These are phyloP conservation scores for Mongoloraphidia duomilia DNA, from an alignment of 2,888 invertebrate genomes.

Conservation along the genomic window DNA sequence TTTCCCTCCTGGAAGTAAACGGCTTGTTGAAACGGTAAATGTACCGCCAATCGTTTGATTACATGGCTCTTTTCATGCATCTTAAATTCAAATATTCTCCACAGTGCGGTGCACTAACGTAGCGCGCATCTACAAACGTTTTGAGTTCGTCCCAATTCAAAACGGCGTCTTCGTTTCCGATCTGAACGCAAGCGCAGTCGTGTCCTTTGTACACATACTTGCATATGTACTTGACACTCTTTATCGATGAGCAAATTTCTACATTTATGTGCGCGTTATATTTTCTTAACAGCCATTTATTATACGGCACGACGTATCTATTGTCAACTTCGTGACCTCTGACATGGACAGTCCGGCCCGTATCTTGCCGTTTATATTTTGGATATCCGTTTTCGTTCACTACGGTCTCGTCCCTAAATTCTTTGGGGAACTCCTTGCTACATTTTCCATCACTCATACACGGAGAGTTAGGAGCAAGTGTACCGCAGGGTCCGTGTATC, in stretches of 20 bases:
- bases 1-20: slow-evolving; percentile 9
- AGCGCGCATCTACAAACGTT: slow-evolving; percentile 13
- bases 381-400: slow-evolving; percentile 18
- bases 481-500: slow-evolving; percentile 12
- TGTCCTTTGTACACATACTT: too few species aligned
- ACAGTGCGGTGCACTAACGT: slow-evolving; percentile 21
- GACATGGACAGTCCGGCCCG: neutral
- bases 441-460: slow-evolving; percentile 14
- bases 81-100: slow-evolving; percentile 18
- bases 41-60: slow-evolving; percentile 13
- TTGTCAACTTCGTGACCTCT: slow-evolving; percentile 16
- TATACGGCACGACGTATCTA: slow-evolving; percentile 20
- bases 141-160: neutral
- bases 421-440: slow-evolving; percentile 18
- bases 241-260: slow-evolving; percentile 16
- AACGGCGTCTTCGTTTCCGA: too few species aligned
- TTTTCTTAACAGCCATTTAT: slow-evolving; percentile 10
- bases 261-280: slow-evolving; percentile 20
- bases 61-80: slow-evolving; percentile 20
- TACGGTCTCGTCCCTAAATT: slow-evolving; percentile 13
- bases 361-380: slow-evolving; percentile 14
- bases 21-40: slow-evolving; percentile 10
- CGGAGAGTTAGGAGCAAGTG: slow-evolving; percentile 4
- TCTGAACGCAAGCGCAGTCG: too few species aligned
- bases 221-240: slow-evolving; percentile 18